Evolutionary conservation across 2,797 vertebrate species (phyloP), one percentile per base, ranked within the genome.

Genomic region (Melopsittacus undulatus): DNA sequence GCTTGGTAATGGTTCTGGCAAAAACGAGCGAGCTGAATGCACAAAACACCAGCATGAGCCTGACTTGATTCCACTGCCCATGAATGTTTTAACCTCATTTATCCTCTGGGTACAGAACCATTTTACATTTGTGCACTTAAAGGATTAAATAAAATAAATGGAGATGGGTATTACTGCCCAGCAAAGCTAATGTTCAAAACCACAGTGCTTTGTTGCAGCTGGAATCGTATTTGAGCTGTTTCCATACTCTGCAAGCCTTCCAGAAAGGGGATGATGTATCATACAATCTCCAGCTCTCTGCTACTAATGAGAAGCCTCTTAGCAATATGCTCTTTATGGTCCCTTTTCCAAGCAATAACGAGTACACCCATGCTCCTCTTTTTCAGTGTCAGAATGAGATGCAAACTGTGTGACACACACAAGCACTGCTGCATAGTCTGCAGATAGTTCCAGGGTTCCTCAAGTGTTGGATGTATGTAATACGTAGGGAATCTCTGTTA

Each of bases 71-170:
- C 95, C 63, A 7, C 45, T 49, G 94, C 91, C 94, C 83, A 3
- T 66, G 80, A 90, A 93, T 94, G 94, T 67, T 96, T 97, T 95
- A 96, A 96, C 96, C 96, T 97, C 96, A 70, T 97, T 95, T 85
- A 64, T 94, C 92, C 90, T 83, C 85, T 76, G 64, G 87, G 87
- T 84, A 87, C 74, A 84, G 77, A 95, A 48, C 61, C 88, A 42
- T 94, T 95, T 89, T 77, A 68, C 80, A 83, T 91, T 83, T 54
- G 82, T 85, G 95, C 79, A 87, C 87, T 94, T 86, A 77, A 72
- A 82, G 89, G 87, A 95, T 97, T 95, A 95, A 95, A 90, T 72
- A 42, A 96, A 96, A 97, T 92, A 92, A 70, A 84, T 92, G 92
- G 73, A 84, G 90, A 79, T 75, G 67, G 69, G 87, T 29, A 86